Percentiles rank a stretch among this genome's conserved stretches.
These are phyloP conservation scores for Bellardia pandia DNA, from an alignment of 2,888 invertebrate species.

Conservation along the genomic window DNA sequence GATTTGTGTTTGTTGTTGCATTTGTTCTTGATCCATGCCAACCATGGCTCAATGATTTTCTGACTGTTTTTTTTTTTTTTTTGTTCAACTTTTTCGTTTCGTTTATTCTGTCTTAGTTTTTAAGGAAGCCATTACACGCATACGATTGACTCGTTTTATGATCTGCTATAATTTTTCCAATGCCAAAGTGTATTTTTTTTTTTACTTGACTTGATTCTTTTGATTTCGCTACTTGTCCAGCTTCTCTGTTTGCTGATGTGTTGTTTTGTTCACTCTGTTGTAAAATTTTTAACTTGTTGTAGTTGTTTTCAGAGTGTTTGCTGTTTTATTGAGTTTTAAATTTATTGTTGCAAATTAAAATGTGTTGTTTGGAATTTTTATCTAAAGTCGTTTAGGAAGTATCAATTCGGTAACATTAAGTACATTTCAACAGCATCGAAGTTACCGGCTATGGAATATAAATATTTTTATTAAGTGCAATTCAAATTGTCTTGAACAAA, in stretches of 20 bases:
- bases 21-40: slow-evolving; percentile 69
- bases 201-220: slow-evolving; percentile 29
- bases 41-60: slow-evolving; percentile 67
- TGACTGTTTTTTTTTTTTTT: slow-evolving; percentile 31
- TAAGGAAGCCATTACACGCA: slow-evolving; percentile 73
- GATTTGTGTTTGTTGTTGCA: slow-evolving; percentile 55
- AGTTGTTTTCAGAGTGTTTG: slow-evolving; percentile 46
- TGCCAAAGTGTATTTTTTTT: slow-evolving; percentile 50
- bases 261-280: slow-evolving; percentile 8
- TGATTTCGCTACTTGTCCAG: background rate
- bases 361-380: slow-evolving; percentile 79
- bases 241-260: background rate
- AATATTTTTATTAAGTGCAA: background rate
- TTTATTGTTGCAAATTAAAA: slow-evolving; percentile 81
- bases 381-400: slow-evolving; percentile 60
- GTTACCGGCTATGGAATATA: background rate
- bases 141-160: slow-evolving; percentile 73
- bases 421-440: background rate
- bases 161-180: slow-evolving; percentile 70
- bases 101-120: slow-evolving; percentile 52
- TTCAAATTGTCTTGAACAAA: background rate
- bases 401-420: slow-evolving; percentile 49
- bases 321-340: slow-evolving; percentile 75
- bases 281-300: slow-evolving; percentile 21
- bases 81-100: slow-evolving; percentile 13